Percentiles rank a stretch among this genome's conserved stretches.
Conservation (phyloP, 2,888 invertebrate genomes). For the Parochlus steinenii region DNA sequence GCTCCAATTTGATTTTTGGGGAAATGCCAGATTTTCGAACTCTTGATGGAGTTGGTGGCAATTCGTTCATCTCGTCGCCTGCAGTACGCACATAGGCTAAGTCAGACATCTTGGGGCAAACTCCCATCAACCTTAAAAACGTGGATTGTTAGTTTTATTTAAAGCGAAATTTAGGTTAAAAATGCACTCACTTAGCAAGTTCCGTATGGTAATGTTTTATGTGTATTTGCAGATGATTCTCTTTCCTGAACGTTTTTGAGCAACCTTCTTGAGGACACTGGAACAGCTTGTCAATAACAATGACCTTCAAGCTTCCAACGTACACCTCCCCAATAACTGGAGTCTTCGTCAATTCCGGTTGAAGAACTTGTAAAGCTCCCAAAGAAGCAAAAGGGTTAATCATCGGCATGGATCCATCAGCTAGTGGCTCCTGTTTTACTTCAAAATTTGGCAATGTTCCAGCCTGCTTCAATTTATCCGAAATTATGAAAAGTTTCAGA, state of each 20-base stretch:
- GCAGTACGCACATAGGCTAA: slow-evolving; percentile 66
- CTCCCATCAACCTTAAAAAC: slow-evolving; percentile 49
- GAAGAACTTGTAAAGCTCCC: slow-evolving; percentile 8
- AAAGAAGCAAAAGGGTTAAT: slow-evolving; percentile 13
- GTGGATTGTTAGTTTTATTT: no score
- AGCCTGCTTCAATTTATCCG: slow-evolving; percentile 26
- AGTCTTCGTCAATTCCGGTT: slow-evolving; percentile 4
- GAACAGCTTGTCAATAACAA: slow-evolving; percentile 48
- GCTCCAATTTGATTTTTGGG: background rate
- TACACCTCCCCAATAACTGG: slow-evolving; percentile 24
- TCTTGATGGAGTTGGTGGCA: slow-evolving; percentile 25
- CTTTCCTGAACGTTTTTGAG: slow-evolving; percentile 77
- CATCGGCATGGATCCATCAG: slow-evolving; percentile 14
- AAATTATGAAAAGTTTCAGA: slow-evolving; percentile 28
- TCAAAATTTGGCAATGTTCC: slow-evolving; percentile 14
- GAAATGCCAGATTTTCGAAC: background rate
- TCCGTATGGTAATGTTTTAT: slow-evolving; percentile 88
- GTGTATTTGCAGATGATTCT: slow-evolving; percentile 81
- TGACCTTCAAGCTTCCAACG: slow-evolving; percentile 42
- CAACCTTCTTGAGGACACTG: slow-evolving; percentile 71
- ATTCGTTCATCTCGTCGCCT: slow-evolving; percentile 36
- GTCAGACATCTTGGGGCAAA: slow-evolving; percentile 73
- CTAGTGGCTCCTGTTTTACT: slow-evolving; percentile 18
- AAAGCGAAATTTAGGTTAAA: background rate
- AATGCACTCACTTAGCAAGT: slow-evolving; percentile 37